These are phyloP conservation scores for Leptopilina boulardi DNA, from an alignment of 1,140 invertebrate species.

Conservation along the genomic window DNA sequence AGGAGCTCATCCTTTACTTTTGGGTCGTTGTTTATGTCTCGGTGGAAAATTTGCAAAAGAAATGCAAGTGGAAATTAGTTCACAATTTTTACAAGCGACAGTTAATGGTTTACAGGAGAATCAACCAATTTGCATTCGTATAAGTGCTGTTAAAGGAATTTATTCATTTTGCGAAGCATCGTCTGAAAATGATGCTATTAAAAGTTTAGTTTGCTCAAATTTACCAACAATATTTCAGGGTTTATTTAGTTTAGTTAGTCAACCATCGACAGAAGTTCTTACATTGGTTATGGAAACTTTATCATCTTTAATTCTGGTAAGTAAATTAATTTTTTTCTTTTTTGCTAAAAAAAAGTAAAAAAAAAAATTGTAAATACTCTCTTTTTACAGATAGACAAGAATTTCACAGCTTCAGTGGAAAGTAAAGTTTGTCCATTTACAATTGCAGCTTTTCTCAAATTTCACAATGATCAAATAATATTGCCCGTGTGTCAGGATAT, in stretches of 20 bases:
- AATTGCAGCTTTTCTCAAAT: constrained; percentile 85
- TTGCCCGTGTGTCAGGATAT: constrained; percentile 81
- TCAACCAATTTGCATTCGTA: constrained; percentile 73
- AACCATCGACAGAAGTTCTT: constrained; percentile 76
- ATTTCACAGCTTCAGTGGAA: constrained; percentile 82
- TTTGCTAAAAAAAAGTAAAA: background rate
- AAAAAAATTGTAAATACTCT: background rate
- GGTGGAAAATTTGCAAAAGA: constrained; percentile 82
- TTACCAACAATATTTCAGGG: constrained; percentile 71
- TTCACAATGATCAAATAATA: constrained; percentile 81
- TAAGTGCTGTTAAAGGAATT: constrained; percentile 74
- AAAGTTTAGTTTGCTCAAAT: constrained; percentile 65
- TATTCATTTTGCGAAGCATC: constrained; percentile 68
- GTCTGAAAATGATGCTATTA: constrained; percentile 55
- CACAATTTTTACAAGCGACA: constrained; percentile 80
- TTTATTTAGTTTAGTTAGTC: constrained; percentile 66
- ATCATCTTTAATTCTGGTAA: constrained; percentile 80
- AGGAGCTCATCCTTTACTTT: constrained; percentile 80
- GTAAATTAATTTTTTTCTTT: constrained; percentile 45
- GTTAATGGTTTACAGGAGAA: constrained; percentile 79
- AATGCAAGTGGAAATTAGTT: constrained; percentile 78
- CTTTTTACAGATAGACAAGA: constrained; percentile 79
- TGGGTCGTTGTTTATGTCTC: constrained; percentile 84
- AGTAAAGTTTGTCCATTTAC: constrained; percentile 83
- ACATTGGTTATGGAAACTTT: constrained; percentile 83